Base-by-base conservation (phyloP, 1,140 invertebrate genomes). In the Nomia melanderi region DNA sequence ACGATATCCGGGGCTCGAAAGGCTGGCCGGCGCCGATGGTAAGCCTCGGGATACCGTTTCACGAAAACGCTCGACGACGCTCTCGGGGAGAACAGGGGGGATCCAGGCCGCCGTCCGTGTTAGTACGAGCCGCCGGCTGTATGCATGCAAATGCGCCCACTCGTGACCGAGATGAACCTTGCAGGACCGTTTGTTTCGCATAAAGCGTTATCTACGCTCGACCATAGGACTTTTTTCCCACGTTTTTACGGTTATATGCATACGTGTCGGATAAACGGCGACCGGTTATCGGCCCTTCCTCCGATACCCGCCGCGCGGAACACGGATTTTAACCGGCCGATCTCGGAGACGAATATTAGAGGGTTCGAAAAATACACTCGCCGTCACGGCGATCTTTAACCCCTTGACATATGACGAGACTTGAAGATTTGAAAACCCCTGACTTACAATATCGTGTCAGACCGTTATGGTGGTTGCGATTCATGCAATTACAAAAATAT, bases 231-330 rank as follows among this genome's bases (percentile, higher is more conserved):
- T 56, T 41, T 65, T 65, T 78, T 74, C 60, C 25, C 9, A 50
- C 27, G 23, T 74, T 65, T 78, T 60, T 65, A 65, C 71, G 29
- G 39, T 78, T 78, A 78, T 78, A 65, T 31, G 59, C 33, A 74
- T 56, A 77, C 75, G 75, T 63, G 66, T 27, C 20, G 69, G 39
- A 41, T 73, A 73, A 47, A 65, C 60, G 60, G 3, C 17, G 25
- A 8, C 20, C 69, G 41, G 50, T 73, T 54, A 78, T 73, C 76
- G 69, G 27, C 23, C 12, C 5, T 29, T 44, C 7, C 0, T 14
- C 12, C 33, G 57, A 60, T 70, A 62, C 56, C 41, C 23, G 29
- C 47, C 27, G 23, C 8, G 3, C 3, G 1, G n/a, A 25, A 25
- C 29, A 29, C 41, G 17, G 39, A 39, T n/a, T 56, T 62, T 33